Base-by-base conservation (phyloP, 2,888 invertebrate species). In the Acanthosoma haemorrhoidale region DNA sequence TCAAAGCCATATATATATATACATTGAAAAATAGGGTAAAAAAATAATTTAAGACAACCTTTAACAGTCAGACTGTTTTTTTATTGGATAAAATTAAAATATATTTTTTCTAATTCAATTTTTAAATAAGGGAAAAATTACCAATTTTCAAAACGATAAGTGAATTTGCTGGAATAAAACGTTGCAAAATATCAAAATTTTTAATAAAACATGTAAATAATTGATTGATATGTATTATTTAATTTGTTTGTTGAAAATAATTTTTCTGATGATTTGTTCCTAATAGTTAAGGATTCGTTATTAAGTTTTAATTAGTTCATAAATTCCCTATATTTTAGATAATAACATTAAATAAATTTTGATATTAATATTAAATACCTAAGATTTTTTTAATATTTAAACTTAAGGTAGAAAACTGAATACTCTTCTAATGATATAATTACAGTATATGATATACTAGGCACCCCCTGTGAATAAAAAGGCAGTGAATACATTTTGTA, bases 61-160 rank as follows among this genome's bases (percentile, higher is more conserved):
- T 51, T 51, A 51, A n/a, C n/a, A 51, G 25, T 25, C 51, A 51
- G 51, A 51, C 51, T 51, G 51, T 51, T 51, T 51, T 51, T 51
- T 51, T 51, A 51, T 51, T 51, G 25, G 51, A 51, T 51, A 51
- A 51, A 51, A 51, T 51, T 51, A 51, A 51, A 25, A 25, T 51
- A 51, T 51, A 51, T 51, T 51, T 51, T 51, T 51, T 51, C 21
- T 51, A 51, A 51, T 25, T 51, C 51, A 51, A 51, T 51, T 51
- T 25, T 51, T n/a, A 25, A 25, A 25, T 51, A 51, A 51, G 51
- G 21, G 51, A 51, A n/a, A 51, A 51, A 51, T 51, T 51, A 51
- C 25, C 51, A 51, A 51, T 21, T 25, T 51, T 51, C 51, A 51
- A 25, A 21, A 51, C 25, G 51, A 51, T 51, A 51, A 51, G 25